A percentile compares a stretch with the other conserved stretches of the same genome.
Conservation (phyloP, 2,113 vertebrate species). For the Barbus barbus region DNA sequence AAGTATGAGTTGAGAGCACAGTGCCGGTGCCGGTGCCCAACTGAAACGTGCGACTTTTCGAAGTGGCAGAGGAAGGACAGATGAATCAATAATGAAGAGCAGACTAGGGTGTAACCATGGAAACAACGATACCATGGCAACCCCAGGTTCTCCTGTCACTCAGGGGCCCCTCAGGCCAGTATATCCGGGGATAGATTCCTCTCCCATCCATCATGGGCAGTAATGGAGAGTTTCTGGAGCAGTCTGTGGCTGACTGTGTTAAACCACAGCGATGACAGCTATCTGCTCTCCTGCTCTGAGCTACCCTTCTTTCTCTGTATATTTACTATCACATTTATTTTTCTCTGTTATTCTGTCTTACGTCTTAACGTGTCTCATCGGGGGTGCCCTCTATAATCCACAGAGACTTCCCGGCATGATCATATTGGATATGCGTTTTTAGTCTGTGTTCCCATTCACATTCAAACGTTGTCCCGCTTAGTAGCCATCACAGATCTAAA, state of each 20-base stretch:
- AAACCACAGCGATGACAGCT: slow-evolving; percentile 58
- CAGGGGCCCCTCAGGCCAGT: slow-evolving; percentile 25
- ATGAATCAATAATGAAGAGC: slow-evolving; percentile 21
- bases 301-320: not conserved
- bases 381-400: not conserved
- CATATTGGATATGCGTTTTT: not conserved
- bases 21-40: not conserved
- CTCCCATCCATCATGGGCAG: slow-evolving; percentile 53
- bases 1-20: slow-evolving; percentile 44
- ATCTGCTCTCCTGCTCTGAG: slow-evolving; percentile 50
- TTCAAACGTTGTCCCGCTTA: not conserved
- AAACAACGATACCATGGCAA: slow-evolving; percentile 4
- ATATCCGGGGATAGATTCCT: slow-evolving; percentile 44
- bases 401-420: not conserved
- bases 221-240: slow-evolving; percentile 58
- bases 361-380: not conserved
- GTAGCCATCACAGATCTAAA: not conserved
- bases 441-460: not conserved
- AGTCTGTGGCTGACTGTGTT: slow-evolving; percentile 53
- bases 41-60: not conserved
- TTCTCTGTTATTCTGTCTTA: not conserved
- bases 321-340: slow-evolving; percentile 17
- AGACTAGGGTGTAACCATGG: slow-evolving; percentile 22
- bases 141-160: slow-evolving; percentile 35
- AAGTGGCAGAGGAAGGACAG: not conserved